Evolutionary conservation across 2,113 vertebrate species (phyloP).

Genomic region (Phalacrocorax aristotelis): DNA sequence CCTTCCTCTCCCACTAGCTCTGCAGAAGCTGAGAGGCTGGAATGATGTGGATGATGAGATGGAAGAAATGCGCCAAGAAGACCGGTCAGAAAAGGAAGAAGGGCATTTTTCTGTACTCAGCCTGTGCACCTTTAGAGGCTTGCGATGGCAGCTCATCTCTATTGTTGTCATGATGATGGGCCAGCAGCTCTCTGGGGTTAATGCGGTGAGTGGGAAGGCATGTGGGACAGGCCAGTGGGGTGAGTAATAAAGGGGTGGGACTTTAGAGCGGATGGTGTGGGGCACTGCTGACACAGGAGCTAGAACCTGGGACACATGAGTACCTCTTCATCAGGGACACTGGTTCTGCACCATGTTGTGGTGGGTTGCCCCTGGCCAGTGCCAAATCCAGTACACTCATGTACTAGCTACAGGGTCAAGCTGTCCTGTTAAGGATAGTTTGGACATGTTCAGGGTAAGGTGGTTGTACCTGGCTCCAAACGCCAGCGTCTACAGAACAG

Average conservation of each 20-base stretch:
- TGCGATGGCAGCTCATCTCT: constrained; percentile 91
- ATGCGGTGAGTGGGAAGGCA: constrained; percentile 74
- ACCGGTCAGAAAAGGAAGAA: constrained; percentile 78
- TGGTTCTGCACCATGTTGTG: fast-evolving
- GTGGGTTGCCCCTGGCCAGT: background rate
- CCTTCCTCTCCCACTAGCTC: constrained; percentile 63
- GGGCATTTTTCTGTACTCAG: constrained; percentile 80
- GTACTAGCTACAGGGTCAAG: background rate
- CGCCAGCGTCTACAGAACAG: background rate
- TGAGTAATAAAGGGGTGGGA: background rate
- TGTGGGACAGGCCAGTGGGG: background rate
- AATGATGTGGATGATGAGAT: constrained; percentile 81
- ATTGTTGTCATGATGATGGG: constrained; percentile 85
- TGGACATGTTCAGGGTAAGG: background rate
- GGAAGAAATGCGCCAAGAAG: constrained; percentile 84
- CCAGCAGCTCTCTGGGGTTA: constrained; percentile 92
- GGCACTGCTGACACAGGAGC: background rate
- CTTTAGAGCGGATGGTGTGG: background rate
- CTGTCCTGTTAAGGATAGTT: background rate
- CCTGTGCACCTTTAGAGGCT: constrained; percentile 77
- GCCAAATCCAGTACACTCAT: background rate
- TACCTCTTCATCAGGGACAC: background rate
- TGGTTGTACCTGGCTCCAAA: background rate
- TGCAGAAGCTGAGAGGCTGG: constrained; percentile 80
- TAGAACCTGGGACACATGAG: background rate